Evolutionary conservation across 1,140 invertebrate species (phyloP), one percentile per base, ranked within the genome.

Genomic region (Drosophila pectinifera): DNA sequence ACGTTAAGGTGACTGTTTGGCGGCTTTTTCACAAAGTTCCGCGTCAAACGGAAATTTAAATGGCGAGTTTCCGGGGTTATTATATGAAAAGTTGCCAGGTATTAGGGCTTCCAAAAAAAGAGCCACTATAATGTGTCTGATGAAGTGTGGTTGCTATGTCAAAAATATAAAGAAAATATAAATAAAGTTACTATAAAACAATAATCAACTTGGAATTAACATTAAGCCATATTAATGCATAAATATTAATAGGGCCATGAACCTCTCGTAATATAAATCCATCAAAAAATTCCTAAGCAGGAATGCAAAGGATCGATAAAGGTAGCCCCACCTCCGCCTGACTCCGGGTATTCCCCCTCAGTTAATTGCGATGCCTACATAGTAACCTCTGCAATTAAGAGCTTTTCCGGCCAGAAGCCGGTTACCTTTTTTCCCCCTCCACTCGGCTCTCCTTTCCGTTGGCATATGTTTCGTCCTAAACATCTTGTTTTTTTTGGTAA

Each of bases 41-140:
- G 26, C 39, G 53, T 62, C 58, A 62, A 58, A 62, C 53, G 58
- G 58, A 62, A 62, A 62, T 62, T 62, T 62, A 58, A 62, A 62
- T 62, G 38, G 53, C 13, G 55, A 18, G 28, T 41, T 58, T 62
- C 53, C 58, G 20, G 45, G 24, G 31, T 41, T 54, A 54, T 54
- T 39, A 54, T 41, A 14, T 36, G 18, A 38, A 22, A 38, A 14
- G 36, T n/a, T 20, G 31, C 20, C 18, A 36, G 49, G 49, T 22
- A 53, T 53, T 53, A 53, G 14, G 28, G 16, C 11, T 8, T 7
- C 18, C 11, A 20, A 31, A 45, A 22, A n/a, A n/a, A n/a, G n/a
- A n/a, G n/a, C n/a, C n/a, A n/a, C n/a, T n/a, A n/a, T n/a, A n/a
- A n/a, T n/a, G n/a, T n/a, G n/a, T n/a, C n/a, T n/a, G n/a, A n/a